A percentile compares a stretch with the other conserved stretches of the same genome.
These are phyloP conservation scores for Hipposideros armiger DNA, from an alignment of 2,113 vertebrate genomes.

Conservation along the genomic window DNA sequence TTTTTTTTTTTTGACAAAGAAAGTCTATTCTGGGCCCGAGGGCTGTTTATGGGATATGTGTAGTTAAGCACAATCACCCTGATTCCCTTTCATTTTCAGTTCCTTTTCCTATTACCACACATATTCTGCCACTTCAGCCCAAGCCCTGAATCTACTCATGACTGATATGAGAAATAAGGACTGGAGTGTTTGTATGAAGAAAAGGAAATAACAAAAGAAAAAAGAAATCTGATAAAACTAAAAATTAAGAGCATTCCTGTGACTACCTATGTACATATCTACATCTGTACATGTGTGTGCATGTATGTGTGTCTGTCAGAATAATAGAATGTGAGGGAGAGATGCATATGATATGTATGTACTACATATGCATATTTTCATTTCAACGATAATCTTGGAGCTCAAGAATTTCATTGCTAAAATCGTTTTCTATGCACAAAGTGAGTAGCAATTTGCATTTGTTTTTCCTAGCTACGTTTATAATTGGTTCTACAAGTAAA, in stretches of 20 bases:
- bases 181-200: neutral
- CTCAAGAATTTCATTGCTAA: slow-evolving; percentile 49
- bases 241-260: neutral
- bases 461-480: slow-evolving; percentile 24
- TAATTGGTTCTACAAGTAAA: slow-evolving; percentile 65
- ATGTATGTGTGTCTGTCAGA: neutral
- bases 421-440: slow-evolving; percentile 1
- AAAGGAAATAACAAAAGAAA: neutral
- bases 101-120: neutral
- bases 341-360: neutral
- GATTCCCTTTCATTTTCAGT: neutral
- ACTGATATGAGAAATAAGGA: neutral
- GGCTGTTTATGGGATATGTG: neutral
- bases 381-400: neutral
- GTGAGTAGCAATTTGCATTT: neutral
- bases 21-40: neutral
- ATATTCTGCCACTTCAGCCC: neutral
- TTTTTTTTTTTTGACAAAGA: neutral
- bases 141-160: neutral
- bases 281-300: neutral
- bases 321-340: neutral
- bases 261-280: neutral
- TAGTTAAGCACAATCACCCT: neutral
- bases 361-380: accelerated
- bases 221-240: neutral